Evolutionary conservation across 2,797 vertebrate genomes (phyloP), one percentile per base, ranked within the genome.

Genomic region (Hirundo rustica): DNA sequence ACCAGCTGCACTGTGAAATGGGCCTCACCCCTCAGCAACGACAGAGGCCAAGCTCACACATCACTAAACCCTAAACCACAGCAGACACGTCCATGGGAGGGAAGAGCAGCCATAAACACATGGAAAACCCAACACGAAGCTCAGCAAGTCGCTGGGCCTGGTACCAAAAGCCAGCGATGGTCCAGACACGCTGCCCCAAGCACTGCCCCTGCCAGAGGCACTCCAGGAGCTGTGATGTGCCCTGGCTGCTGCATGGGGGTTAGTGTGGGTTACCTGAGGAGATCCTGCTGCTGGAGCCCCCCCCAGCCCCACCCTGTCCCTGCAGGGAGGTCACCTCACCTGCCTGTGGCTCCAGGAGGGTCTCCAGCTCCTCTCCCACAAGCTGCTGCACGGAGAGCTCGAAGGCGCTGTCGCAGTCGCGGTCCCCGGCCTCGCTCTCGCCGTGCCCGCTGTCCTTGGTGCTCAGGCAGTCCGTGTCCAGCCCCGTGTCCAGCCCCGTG

Each of bases 381-480:
- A 98, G 98, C 94, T 99, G 98, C 36, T 98, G 97, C 30, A 98
- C 96, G 0, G 98, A 99, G 19, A 98, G 93, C 92, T 99, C 98
- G 42, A 98, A 97, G 51, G 98, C 98, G 0, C 97, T 96, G 58
- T 99, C 99, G 38, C 97, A 98, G 90, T 99, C 98, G 13, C 98
- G 95, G 42, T 99, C 99, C 21, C 99, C 99, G 1, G 98, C 98
- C 85, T 99, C 99, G 3, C 98, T 98, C 96, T 99, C 99, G 0
- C 98, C 98, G 3, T 99, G 99, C 45, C 98, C 98, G 3, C 98
- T 99, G 98, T 98, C 98, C 96, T 99, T 99, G 36, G 98, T 98
- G 89, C 98, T 98, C 94, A 98, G 97, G 97, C 98, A 98, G 45
- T 99, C 99, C 0, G 97, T 94, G 47, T 99, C 99, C 97, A 98